These are phyloP conservation scores for Apis florea DNA, from an alignment of 1,140 invertebrate genomes.

Conservation along the genomic window DNA sequence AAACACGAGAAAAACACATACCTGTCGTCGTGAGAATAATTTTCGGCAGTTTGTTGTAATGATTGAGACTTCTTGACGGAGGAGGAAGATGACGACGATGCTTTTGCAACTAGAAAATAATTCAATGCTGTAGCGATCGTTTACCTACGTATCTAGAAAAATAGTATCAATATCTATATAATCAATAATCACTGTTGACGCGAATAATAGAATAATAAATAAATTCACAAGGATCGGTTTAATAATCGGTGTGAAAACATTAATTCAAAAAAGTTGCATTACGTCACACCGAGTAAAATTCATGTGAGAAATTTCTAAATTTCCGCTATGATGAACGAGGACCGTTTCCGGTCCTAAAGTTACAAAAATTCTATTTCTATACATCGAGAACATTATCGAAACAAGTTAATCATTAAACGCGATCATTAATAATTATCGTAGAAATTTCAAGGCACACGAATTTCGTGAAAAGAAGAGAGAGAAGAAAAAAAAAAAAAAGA, in stretches of 20 bases:
- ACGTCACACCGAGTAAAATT: slow-evolving; percentile 30
- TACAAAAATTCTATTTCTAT: too few species aligned
- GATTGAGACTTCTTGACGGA: slow-evolving; percentile 80
- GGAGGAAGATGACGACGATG: slow-evolving; percentile 69
- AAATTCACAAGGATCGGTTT: slow-evolving; percentile 4
- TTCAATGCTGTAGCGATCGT: slow-evolving; percentile 40
- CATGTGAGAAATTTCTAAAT: slow-evolving; percentile 40
- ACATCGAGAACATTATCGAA: background rate
- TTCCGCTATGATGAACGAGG: background rate
- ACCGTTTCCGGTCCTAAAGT: background rate
- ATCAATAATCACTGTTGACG: slow-evolving; percentile 14
- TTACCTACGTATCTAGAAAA: background rate
- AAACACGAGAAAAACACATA: slow-evolving; percentile 50
- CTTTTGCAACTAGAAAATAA: slow-evolving; percentile 78
- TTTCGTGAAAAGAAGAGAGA: background rate
- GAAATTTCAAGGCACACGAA: slow-evolving; percentile 40
- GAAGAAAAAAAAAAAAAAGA: too few species aligned
- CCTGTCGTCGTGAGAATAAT: slow-evolving; percentile 77
- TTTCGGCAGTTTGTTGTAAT: slow-evolving; percentile 78
- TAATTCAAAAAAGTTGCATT: background rate
- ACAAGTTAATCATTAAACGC: background rate
- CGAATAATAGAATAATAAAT: background rate
- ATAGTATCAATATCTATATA: slow-evolving; percentile 29
- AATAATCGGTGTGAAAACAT: slow-evolving; percentile 1
- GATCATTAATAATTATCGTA: background rate